phyloP scores from a whole-genome alignment of 2,113 vertebrate species.

The Notiomystis cincta region DNA sequence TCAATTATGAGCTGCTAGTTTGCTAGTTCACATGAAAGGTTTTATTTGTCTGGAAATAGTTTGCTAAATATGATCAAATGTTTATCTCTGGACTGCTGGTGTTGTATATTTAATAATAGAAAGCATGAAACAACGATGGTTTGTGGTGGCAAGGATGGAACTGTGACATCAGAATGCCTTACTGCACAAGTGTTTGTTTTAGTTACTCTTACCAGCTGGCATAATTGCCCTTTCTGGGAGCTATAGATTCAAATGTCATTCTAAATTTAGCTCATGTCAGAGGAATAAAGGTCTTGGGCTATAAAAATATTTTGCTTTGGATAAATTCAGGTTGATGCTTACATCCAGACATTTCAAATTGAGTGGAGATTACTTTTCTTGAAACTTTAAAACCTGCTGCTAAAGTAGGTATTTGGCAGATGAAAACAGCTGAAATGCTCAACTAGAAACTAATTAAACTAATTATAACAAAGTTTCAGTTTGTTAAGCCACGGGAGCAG shows the following conservation, averaged over 20 bases:
- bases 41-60: background rate
- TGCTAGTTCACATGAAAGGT: background rate
- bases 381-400: background rate
- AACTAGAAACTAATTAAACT: conserved; percentile 1
- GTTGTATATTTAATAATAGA: conserved; percentile 44
- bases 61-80: conserved; percentile 4
- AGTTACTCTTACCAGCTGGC: conserved; percentile 65
- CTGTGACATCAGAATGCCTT: conserved; percentile 50
- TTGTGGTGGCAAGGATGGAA: background rate
- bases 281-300: conserved; percentile 52
- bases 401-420: background rate
- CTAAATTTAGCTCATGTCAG: conserved; percentile 61
- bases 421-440: background rate
- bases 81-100: conserved; percentile 6
- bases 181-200: conserved; percentile 67
- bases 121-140: background rate
- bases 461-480: conserved; percentile 2
- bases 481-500: background rate
- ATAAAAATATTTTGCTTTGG: conserved; percentile 63
- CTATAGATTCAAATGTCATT: conserved; percentile 64
- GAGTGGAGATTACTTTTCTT: background rate
- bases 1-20: background rate
- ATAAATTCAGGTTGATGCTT: conserved; percentile 3
- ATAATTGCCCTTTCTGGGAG: conserved; percentile 68
- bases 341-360: background rate